Conservation (phyloP, 2,113 vertebrate genomes). For the Platichthys flesus region DNA sequence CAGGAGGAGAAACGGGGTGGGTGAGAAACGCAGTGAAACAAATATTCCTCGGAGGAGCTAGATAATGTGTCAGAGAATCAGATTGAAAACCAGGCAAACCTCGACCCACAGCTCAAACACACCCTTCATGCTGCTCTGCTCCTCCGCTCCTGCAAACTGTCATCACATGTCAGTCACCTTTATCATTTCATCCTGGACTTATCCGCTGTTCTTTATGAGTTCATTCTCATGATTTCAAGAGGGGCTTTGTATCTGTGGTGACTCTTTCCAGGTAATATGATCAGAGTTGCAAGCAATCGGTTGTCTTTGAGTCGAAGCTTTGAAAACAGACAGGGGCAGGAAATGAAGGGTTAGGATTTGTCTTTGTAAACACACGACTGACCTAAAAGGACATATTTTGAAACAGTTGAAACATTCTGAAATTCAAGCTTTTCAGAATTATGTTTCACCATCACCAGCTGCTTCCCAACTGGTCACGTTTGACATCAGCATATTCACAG, state of each 20-base stretch:
- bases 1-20: conserved; percentile 29
- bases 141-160: conserved; percentile 16
- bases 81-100: background rate
- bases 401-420: background rate
- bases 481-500: conserved; percentile 11
- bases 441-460: conserved; percentile 4
- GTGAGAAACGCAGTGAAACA: conserved; percentile 55
- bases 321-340: too few species aligned
- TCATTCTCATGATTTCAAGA: background rate
- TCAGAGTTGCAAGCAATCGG: background rate
- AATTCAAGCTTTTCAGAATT: background rate
- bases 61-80: conserved; percentile 30
- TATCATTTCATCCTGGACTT: background rate
- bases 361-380: too few species aligned
- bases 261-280: background rate
- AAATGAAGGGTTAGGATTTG: too few species aligned
- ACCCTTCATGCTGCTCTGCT: conserved; percentile 22
- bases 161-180: conserved; percentile 8
- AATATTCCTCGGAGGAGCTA: conserved; percentile 33
- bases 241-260: background rate
- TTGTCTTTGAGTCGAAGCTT: background rate
- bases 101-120: conserved; percentile 18
- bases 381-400: background rate
- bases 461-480: background rate
- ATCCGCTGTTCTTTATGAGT: background rate